phyloP scores from a whole-genome alignment of 92 coral and sea anemone genomes.

The Isaurus tuberculatus region DNA sequence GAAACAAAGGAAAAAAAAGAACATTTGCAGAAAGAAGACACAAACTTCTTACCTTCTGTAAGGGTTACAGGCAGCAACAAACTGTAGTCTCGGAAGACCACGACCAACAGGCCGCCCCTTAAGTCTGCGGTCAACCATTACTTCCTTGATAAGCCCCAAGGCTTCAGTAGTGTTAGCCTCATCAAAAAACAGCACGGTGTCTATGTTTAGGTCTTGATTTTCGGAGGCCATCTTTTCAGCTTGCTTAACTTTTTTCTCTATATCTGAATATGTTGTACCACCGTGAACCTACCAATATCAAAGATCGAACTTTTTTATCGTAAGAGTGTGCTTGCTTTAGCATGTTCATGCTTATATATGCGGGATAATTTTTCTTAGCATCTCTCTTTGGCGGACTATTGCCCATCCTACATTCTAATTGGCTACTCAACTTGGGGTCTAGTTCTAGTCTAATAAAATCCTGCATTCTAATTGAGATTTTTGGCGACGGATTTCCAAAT shows the following conservation, averaged over 20 bases:
- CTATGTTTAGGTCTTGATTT: slow-evolving; percentile 59
- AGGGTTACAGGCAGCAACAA: slow-evolving; percentile 88
- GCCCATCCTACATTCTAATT: too few relatives aligned
- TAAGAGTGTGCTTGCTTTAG: too few relatives aligned
- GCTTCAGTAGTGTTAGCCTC: slow-evolving; percentile 96
- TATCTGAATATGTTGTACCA: slow-evolving; percentile 83
- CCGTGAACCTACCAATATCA: slow-evolving; percentile 81
- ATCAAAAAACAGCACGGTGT: slow-evolving; percentile 89
- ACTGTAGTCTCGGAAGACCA: slow-evolving; percentile 66
- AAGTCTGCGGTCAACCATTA: slow-evolving; percentile 89
- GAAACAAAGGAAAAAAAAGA: not conserved
- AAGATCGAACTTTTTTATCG: too few relatives aligned
- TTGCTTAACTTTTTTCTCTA: slow-evolving; percentile 70
- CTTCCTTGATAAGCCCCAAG: slow-evolving; percentile 85
- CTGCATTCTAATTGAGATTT: too few relatives aligned
- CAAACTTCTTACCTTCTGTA: slow-evolving; percentile 61
- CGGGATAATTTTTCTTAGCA: too few relatives aligned
- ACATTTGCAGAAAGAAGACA: not conserved
- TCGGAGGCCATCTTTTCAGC: slow-evolving; percentile 75
- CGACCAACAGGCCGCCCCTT: slow-evolving; percentile 79
- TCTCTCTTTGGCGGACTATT: too few relatives aligned
- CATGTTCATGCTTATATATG: too few relatives aligned
- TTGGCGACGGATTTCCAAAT: too few relatives aligned
- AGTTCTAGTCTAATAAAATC: too few relatives aligned
- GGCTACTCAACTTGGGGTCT: too few relatives aligned